These are phyloP conservation scores for Cheilinus undulatus DNA, from an alignment of 2,113 vertebrate species.

Conservation along the genomic window DNA sequence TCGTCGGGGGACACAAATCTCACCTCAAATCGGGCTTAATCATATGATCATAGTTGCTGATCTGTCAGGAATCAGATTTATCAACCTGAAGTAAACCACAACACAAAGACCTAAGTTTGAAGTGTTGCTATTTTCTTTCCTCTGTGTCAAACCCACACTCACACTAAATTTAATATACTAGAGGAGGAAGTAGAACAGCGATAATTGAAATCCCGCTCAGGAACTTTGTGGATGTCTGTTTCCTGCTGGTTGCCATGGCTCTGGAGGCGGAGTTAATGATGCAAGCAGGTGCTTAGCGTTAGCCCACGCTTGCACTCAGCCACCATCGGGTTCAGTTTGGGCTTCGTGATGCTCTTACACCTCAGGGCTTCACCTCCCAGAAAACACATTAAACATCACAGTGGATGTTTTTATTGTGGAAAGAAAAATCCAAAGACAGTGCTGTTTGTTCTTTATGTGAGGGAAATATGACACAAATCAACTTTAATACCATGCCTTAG, in stretches of 20 bases:
- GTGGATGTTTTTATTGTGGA: not conserved
- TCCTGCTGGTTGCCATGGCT: slow-evolving; percentile 18
- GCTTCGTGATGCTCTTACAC: not conserved
- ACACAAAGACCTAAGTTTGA: not conserved
- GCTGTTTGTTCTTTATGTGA: not conserved
- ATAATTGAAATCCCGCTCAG: not conserved
- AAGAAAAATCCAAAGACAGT: too few relatives aligned
- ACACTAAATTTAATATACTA: not conserved
- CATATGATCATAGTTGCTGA: too few relatives aligned
- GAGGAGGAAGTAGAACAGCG: not conserved
- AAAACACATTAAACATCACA: slow-evolving; percentile 9
- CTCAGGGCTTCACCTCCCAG: slow-evolving; percentile 38
- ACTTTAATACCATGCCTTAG: too few relatives aligned
- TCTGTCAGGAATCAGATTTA: not conserved
- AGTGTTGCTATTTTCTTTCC: not conserved
- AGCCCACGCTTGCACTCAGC: slow-evolving; percentile 25
- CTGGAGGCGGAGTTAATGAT: slow-evolving; percentile 60
- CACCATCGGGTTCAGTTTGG: slow-evolving; percentile 1
- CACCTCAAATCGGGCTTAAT: too few relatives aligned
- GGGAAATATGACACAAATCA: not conserved
- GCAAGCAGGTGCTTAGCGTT: slow-evolving; percentile 27
- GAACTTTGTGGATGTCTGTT: not conserved
- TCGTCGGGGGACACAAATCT: too few relatives aligned
- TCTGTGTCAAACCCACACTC: not conserved
- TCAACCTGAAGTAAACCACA: not conserved